These are phyloP conservation scores for Ciona savignyi DNA, from an alignment of 23 tunicate genomes.

Conservation along the genomic window DNA sequence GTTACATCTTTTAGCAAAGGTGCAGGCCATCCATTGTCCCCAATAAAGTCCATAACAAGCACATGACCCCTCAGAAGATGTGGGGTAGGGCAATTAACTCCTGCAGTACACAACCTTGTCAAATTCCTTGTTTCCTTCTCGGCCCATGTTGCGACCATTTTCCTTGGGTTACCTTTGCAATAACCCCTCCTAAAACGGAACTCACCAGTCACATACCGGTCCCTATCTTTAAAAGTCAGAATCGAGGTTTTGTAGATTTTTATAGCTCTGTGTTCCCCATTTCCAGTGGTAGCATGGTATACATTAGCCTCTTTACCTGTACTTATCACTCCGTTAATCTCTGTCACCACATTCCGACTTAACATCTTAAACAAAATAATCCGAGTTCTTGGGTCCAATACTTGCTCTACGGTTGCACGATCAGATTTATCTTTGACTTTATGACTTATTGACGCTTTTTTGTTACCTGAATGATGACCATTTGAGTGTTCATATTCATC, in stretches of 20 bases:
- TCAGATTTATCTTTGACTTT: conserved; percentile 86
- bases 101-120: conserved; percentile 69
- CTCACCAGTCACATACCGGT: conserved; percentile 94
- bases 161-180: conserved; percentile 94
- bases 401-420: conserved; percentile 97
- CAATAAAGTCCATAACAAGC: conserved; percentile 81
- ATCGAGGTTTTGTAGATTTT: conserved; percentile 96
- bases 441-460: neutral
- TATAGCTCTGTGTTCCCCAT: conserved; percentile 76
- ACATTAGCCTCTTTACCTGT: conserved; percentile 99
- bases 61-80: conserved; percentile 86
- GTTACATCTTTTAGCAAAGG: conserved; percentile 76
- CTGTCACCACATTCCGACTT: conserved; percentile 44
- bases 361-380: conserved; percentile 84
- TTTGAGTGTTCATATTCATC: conserved; percentile 51
- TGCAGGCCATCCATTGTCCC: conserved; percentile 83
- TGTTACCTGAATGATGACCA: conserved; percentile 7
- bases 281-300: conserved; percentile 83
- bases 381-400: conserved; percentile 94
- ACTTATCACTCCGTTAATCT: conserved; percentile 91
- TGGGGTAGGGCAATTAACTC: conserved; percentile 71
- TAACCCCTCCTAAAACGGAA: conserved; percentile 84
- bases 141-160: conserved; percentile 99
- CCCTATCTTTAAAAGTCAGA: conserved; percentile 90
- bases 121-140: conserved; percentile 97